Conservation (phyloP, 2,113 vertebrate species). For the Setophaga coronata region DNA sequence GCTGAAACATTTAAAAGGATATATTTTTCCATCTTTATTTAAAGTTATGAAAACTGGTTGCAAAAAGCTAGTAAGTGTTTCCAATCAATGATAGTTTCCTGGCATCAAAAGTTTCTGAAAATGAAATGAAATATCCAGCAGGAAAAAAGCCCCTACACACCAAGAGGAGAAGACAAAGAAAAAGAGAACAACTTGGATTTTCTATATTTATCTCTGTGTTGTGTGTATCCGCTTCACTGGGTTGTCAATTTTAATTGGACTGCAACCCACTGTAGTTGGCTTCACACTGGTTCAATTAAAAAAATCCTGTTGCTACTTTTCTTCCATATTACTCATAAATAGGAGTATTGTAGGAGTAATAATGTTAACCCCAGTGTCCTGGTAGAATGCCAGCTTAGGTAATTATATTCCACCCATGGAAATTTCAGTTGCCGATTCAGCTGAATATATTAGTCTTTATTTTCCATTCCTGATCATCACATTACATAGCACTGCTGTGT, state of each 20-base stretch:
- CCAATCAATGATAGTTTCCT: slow-evolving; percentile 69
- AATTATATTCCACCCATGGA: slow-evolving; percentile 19
- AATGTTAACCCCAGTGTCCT: slow-evolving; percentile 47
- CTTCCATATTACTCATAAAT: slow-evolving; percentile 39
- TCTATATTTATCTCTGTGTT: slow-evolving; percentile 58
- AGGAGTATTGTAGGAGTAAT: slow-evolving; percentile 33
- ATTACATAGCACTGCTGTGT: background rate
- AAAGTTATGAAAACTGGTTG: slow-evolving; percentile 71
- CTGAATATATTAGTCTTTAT: slow-evolving; percentile 19
- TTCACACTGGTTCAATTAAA: slow-evolving; percentile 68
- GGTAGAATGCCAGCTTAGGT: slow-evolving; percentile 34
- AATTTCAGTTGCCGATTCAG: background rate
- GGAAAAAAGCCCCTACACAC: background rate
- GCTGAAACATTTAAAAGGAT: slow-evolving; percentile 54
- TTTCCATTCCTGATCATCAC: background rate
- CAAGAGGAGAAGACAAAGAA: slow-evolving; percentile 13
- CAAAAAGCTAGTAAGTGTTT: slow-evolving; percentile 64
- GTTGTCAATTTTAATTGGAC: slow-evolving; percentile 76
- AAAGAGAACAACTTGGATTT: slow-evolving; percentile 28
- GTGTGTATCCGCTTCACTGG: slow-evolving; percentile 57
- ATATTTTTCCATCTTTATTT: slow-evolving; percentile 65
- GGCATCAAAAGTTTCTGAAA: slow-evolving; percentile 62
- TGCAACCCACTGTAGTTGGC: slow-evolving; percentile 50
- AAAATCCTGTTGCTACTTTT: slow-evolving; percentile 67
- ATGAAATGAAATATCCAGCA: slow-evolving; percentile 51